Evolutionary conservation across 2,797 vertebrate species (phyloP).

Genomic region (Notolabrus celidotus): DNA sequence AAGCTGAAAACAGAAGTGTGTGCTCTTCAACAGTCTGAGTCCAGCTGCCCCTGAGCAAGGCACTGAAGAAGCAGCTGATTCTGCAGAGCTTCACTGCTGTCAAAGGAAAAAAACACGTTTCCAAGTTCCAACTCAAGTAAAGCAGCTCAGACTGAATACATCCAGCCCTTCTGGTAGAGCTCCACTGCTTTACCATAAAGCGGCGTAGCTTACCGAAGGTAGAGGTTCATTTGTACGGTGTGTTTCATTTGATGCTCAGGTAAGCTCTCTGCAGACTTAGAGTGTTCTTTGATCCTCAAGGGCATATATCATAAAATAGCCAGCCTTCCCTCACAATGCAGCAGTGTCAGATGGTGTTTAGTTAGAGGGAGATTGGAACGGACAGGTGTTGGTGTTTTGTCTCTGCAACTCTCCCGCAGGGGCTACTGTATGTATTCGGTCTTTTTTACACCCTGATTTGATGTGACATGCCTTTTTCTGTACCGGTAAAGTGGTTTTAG

Average conservation of each 20-base stretch:
- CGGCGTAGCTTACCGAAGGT: background rate
- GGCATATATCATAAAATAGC: conserved; percentile 34
- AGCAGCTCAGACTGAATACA: too few species aligned
- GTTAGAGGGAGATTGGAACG: conserved; percentile 27
- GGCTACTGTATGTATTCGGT: conserved; percentile 20
- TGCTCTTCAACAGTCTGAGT: too few species aligned
- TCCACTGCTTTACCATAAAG: background rate
- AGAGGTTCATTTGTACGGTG: conserved; percentile 11
- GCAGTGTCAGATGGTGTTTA: conserved; percentile 29
- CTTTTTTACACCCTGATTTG: conserved; percentile 31
- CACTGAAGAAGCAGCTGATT: too few species aligned
- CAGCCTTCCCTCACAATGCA: conserved; percentile 19
- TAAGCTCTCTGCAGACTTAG: conserved; percentile 26
- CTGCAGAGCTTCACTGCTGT: too few species aligned
- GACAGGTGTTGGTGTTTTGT: conserved; percentile 50
- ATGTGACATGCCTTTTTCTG: conserved; percentile 22
- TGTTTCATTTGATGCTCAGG: conserved; percentile 25
- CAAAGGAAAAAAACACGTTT: too few species aligned
- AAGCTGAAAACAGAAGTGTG: too few species aligned
- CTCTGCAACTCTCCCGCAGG: conserved; percentile 18
- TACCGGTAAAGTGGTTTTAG: conserved; percentile 33
- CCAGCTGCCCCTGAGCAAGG: too few species aligned
- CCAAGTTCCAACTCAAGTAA: too few species aligned
- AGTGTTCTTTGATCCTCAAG: conserved; percentile 26
- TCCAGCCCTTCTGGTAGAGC: background rate